A percentile compares a stretch with the other conserved stretches of the same genome.
These are phyloP conservation scores for Pseudochaenichthys georgianus DNA, from an alignment of 2,797 vertebrate genomes.

Conservation along the genomic window DNA sequence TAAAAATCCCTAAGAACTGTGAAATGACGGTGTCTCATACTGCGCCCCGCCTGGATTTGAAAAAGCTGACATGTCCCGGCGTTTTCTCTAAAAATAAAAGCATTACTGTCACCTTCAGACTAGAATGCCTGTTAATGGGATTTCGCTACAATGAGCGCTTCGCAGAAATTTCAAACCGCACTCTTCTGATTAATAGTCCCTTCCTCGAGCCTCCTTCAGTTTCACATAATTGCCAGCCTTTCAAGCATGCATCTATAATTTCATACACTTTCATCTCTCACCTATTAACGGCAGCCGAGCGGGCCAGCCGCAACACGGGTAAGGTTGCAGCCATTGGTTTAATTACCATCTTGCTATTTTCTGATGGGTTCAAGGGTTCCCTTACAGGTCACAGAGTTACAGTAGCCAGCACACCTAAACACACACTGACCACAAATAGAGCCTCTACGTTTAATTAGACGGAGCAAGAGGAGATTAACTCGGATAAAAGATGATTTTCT, in stretches of 20 bases:
- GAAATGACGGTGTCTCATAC: conserved; percentile 38
- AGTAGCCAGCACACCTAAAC: conserved; percentile 57
- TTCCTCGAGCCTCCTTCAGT: conserved; percentile 82
- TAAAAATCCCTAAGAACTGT: conserved; percentile 49
- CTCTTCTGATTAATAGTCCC: conserved; percentile 81
- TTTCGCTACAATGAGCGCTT: conserved; percentile 65
- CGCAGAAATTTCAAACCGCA: conserved; percentile 70
- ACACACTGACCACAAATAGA: conserved; percentile 59
- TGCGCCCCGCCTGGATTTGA: conserved; percentile 40
- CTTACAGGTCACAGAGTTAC: conserved; percentile 72
- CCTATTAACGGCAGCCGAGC: conserved; percentile 75
- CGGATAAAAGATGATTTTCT: conserved; percentile 61
- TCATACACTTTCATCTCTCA: conserved; percentile 82
- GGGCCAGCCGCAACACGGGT: conserved; percentile 69
- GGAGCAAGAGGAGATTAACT: conserved; percentile 54
- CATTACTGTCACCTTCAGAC: conserved; percentile 71
- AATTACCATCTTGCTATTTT: conserved; percentile 80
- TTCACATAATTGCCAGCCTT: conserved; percentile 82
- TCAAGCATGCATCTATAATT: conserved; percentile 83
- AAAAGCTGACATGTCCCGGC: conserved; percentile 35
- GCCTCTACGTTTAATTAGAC: conserved; percentile 70
- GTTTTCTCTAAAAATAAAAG: conserved; percentile 70
- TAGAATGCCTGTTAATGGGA: conserved; percentile 69
- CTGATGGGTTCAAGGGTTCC: conserved; percentile 65
- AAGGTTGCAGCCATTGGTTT: conserved; percentile 75